Evolutionary conservation across 2,888 invertebrate species (phyloP).

Genomic region (Chalcis sispes): DNA sequence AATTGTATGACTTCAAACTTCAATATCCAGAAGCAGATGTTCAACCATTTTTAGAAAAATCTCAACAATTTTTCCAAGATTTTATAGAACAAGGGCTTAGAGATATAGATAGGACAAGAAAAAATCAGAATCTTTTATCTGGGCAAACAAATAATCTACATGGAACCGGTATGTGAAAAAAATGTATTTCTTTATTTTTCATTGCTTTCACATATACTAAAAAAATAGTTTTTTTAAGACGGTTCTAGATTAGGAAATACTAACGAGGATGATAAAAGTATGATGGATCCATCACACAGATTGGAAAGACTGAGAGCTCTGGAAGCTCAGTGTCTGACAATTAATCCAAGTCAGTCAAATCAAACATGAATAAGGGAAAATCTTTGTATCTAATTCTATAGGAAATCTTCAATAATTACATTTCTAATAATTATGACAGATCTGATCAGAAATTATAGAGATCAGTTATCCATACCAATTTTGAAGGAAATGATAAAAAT

Average conservation of each 20-base stretch:
- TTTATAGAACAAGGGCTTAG: slow-evolving; percentile 88
- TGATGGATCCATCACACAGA: slow-evolving; percentile 72
- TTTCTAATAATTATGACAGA: slow-evolving; percentile 53
- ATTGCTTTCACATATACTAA: not conserved
- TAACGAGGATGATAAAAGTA: slow-evolving; percentile 66
- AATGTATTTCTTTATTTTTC: not conserved
- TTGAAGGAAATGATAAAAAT: slow-evolving; percentile 48
- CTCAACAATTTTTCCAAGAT: slow-evolving; percentile 90
- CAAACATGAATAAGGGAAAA: slow-evolving; percentile 64
- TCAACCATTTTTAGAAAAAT: slow-evolving; percentile 89
- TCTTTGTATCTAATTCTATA: slow-evolving; percentile 52
- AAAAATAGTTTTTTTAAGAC: slow-evolving; percentile 21
- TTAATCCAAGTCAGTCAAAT: slow-evolving; percentile 68
- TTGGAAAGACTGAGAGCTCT: slow-evolving; percentile 71
- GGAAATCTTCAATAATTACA: slow-evolving; percentile 46
- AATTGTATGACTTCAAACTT: slow-evolving; percentile 86
- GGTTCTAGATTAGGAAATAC: slow-evolving; percentile 42
- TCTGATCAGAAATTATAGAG: slow-evolving; percentile 42
- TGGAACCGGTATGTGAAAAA: slow-evolving; percentile 36
- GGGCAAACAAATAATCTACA: slow-evolving; percentile 47
- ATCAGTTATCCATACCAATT: slow-evolving; percentile 39
- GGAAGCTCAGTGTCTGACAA: slow-evolving; percentile 70
- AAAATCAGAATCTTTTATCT: slow-evolving; percentile 67
- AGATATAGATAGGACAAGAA: slow-evolving; percentile 78
- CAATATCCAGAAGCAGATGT: slow-evolving; percentile 89